These are phyloP conservation scores for Intellagama lesueurii DNA, from an alignment of 2,797 vertebrate species.

Conservation along the genomic window DNA sequence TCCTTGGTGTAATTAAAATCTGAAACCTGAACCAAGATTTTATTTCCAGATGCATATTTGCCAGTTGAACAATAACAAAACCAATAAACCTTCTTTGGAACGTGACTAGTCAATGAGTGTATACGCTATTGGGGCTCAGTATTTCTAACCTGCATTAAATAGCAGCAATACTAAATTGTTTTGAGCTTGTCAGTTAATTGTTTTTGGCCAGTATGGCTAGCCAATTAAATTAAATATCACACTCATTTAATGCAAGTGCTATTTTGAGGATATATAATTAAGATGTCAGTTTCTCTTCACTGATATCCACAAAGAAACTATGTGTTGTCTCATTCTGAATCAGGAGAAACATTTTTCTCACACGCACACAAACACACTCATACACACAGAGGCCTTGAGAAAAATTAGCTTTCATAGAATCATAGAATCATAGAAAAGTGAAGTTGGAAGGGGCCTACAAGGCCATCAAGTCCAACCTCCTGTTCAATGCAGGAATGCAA, in stretches of 20 bases:
- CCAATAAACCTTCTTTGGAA: neutral
- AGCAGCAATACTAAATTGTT: neutral
- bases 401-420: too few species aligned
- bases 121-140: neutral
- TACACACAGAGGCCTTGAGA: neutral
- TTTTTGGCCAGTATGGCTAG: neutral
- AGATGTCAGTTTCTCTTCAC: neutral
- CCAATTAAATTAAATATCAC: slow-evolving; percentile 15
- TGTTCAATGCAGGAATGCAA: too few species aligned
- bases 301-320: neutral
- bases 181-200: neutral
- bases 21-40: neutral
- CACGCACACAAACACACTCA: neutral
- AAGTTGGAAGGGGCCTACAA: too few species aligned
- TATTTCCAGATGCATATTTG: neutral
- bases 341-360: neutral
- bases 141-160: neutral
- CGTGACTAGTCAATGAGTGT: neutral
- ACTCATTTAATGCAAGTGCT: neutral
- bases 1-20: neutral
- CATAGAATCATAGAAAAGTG: too few species aligned
- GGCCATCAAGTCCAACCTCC: too few species aligned
- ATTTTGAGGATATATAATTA: slow-evolving; percentile 2
- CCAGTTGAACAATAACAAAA: neutral
- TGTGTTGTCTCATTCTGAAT: neutral